Evolutionary conservation across 1,140 invertebrate species (phyloP).

Genomic region (Cyphomyrmex costatus): DNA sequence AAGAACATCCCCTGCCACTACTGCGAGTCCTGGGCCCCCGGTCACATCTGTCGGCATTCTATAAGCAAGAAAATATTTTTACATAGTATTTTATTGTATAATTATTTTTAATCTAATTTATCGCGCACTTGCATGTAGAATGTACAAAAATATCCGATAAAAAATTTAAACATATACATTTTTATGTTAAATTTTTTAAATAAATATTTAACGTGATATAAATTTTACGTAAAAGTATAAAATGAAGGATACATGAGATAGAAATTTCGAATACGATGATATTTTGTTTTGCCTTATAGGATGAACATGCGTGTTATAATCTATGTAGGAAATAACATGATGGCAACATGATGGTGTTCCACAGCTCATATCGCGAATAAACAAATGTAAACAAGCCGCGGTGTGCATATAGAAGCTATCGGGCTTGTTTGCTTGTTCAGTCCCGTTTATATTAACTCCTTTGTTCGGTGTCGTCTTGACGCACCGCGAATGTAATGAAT

Average conservation of each 20-base stretch:
- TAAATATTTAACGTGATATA: not conserved
- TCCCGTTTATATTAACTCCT: conserved; percentile 67
- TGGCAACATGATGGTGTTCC: conserved; percentile 52
- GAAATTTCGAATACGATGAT: not conserved
- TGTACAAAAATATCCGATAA: not conserved
- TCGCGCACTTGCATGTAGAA: no score
- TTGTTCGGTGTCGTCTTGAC: conserved; percentile 47
- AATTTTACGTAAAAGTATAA: not conserved
- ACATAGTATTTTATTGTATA: not conserved
- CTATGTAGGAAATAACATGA: conserved; percentile 44
- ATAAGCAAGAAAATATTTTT: conserved; percentile 63
- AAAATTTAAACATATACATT: not conserved
- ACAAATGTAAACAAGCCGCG: conserved; percentile 69
- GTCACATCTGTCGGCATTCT: conserved; percentile 85
- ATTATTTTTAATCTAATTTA: not conserved
- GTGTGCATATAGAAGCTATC: conserved; percentile 70
- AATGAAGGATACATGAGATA: not conserved
- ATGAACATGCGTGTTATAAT: conserved; percentile 45
- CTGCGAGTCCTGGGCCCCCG: conserved; percentile 81
- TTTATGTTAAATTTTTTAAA: not conserved
- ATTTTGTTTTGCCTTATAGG: not conserved
- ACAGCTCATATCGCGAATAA: conserved; percentile 61
- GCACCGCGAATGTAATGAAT: not conserved
- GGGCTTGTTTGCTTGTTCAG: conserved; percentile 60
- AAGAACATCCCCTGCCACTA: conserved; percentile 86